phyloP scores from a whole-genome alignment of 2,113 vertebrate genomes.

The Hiodon tergisus region DNA sequence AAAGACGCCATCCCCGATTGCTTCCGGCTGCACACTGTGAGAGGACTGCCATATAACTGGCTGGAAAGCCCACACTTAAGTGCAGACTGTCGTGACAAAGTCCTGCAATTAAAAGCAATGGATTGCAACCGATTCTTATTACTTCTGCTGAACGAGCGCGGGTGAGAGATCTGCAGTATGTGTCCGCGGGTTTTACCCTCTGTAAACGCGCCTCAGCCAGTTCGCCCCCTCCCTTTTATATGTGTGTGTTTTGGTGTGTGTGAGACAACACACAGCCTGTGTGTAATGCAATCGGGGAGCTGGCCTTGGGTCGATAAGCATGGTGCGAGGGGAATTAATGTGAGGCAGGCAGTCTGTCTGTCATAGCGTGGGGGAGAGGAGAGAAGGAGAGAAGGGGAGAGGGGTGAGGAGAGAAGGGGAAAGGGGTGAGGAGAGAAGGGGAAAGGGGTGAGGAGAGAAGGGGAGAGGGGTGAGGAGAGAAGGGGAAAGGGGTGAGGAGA shows the following conservation, averaged over 20 bases:
- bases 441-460: neutral
- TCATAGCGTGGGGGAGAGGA: constrained; percentile 45
- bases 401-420: constrained; percentile 11
- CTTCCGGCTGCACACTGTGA: constrained; percentile 6
- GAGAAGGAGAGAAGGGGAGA: constrained; percentile 8
- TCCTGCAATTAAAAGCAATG: constrained; percentile 22
- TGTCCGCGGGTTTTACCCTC: neutral
- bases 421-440: neutral
- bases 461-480: neutral
- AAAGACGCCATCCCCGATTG: neutral
- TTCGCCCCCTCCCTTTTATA: constrained; percentile 2
- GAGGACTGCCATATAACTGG: neutral
- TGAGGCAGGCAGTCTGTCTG: constrained; percentile 65
- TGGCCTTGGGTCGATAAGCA: constrained; percentile 62
- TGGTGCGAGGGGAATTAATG: constrained; percentile 70
- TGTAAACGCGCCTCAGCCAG: neutral
- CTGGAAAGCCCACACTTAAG: constrained; percentile 3
- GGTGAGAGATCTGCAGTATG: neutral
- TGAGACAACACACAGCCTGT: constrained; percentile 66
- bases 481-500: too few relatives aligned
- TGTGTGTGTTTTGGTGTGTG: constrained; percentile 61
- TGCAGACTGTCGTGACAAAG: constrained; percentile 13
- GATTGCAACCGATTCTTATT: constrained; percentile 1
- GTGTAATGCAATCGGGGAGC: constrained; percentile 65
- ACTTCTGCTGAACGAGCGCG: neutral